Evolutionary conservation across 1,140 invertebrate genomes (phyloP), one percentile per base, ranked within the genome.

Genomic region (Leptoteleia sp.): DNA sequence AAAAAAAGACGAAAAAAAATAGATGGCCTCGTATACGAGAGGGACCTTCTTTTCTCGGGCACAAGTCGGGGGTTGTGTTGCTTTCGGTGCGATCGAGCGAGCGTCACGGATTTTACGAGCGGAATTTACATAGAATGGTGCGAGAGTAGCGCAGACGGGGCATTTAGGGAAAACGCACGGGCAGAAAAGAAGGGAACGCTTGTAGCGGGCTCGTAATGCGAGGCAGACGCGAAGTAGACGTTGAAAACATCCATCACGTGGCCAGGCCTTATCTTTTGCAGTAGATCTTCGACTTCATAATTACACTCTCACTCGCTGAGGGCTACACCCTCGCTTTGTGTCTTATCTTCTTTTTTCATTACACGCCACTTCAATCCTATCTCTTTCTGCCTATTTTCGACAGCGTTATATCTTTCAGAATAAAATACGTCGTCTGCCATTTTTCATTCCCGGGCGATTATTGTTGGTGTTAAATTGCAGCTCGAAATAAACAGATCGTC

Each of bases 191-290:
- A 83, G 64, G 59, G 73, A 72, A 70, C 45, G 68, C 72, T 76
- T 75, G 79, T 65, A 50, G 78, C 50, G 35, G 17, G 62, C 68
- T 80, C 45, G 86, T 89, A 89, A 89, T 89, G 85, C 87, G 81
- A 84, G 84, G 86, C 85, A 89, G 88, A 88, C 87, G 83, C 83
- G 83, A 80, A 85, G 84, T 86, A 88, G 85, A 90, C 89, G 88
- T 83, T 88, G 88, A 89, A 90, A 90, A 87, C 88, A 90, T 90
- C 88, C 88, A 89, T 90, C 89, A 90, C 87, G 81, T 83, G 81
- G 82, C 73, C 79, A 82, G 80, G 75, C 77, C 78, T 84, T 90
- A 89, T 90, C 88, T 89, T 82, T 79, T 79, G 75, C 83, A 81
- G 85, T 84, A 79, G 84, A 90, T 90, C 89, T 88, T 76, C 84